Evolutionary conservation across 1,140 invertebrate species (phyloP).

Genomic region (Goniozus legneri): DNA sequence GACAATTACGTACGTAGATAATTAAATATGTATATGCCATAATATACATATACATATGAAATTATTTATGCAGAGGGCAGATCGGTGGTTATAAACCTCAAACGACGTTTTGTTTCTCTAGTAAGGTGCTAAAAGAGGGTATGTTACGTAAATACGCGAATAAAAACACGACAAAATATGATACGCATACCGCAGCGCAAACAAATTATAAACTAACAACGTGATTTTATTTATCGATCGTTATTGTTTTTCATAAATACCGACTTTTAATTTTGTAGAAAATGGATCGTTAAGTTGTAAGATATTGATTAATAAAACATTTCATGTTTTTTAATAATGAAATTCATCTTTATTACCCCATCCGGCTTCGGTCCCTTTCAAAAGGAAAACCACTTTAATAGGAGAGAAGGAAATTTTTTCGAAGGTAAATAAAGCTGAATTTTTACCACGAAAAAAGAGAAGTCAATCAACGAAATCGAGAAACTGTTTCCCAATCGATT

Average conservation of each 20-base stretch:
- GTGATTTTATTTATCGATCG: no score
- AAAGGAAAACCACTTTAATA: no score
- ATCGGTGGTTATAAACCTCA: not conserved
- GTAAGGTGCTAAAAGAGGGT: conserved; percentile 24
- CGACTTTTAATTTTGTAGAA: no score
- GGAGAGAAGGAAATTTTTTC: not conserved
- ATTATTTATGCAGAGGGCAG: not conserved
- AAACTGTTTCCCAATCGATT: not conserved
- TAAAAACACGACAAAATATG: no score
- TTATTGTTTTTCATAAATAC: no score
- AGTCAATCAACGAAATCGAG: not conserved
- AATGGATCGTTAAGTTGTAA: no score
- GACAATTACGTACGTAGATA: conserved; percentile 8
- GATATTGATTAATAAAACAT: conserved; percentile 31
- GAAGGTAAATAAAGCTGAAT: not conserved
- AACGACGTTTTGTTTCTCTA: not conserved
- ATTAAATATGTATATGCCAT: no score
- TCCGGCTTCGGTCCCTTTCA: not conserved
- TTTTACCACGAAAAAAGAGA: not conserved
- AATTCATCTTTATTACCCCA: not conserved
- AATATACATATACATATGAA: no score
- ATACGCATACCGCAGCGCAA: no score
- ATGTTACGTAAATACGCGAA: conserved; percentile 17
- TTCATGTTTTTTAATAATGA: conserved; percentile 29
- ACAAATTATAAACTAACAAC: no score